Evolutionary conservation across 2,797 vertebrate genomes (phyloP), one percentile per base, ranked within the genome.

Genomic region (Tadarida brasiliensis): DNA sequence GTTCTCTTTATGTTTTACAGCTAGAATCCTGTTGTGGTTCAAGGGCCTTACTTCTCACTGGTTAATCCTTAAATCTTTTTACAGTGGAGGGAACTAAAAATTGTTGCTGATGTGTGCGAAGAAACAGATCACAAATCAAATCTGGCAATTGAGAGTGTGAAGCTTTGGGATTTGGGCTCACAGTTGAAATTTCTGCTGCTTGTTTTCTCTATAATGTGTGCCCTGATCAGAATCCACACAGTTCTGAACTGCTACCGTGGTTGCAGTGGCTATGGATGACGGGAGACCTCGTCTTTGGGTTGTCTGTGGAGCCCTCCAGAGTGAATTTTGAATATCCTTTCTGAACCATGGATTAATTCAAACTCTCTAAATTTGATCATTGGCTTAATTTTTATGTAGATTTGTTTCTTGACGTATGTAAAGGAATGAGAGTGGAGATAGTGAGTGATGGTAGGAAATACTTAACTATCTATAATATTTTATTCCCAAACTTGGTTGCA

Each of bases 281-380:
- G 28, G 74, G 73, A 54, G 8, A 88, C 65, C 2, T 17, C 54
- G 10, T 54, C 10, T 70, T 57, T 39, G 26, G 19, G 61, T 93
- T 94, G 39, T n/a, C 51, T n/a, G 26, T 8, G 20, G 17, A 17
- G 0, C 3, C 16, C 7, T 85, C 49, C 10, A 61, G 51, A 59
- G 5, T 49, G 49, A 67, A 93, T 54, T 65, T 85, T 91, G 24
- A 82, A 73, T 68, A 28, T 44, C 0, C 9, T 94, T 81, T 91
- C 17, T 92, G 57, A 71, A 44, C 65, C 33, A 14, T 68, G 35
- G 30, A 11, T 87, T 65, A 88, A 76, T 3, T 30, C 63, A 80
- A 94, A 57, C 24, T 76, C 15, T 94, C 16, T 17, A 94, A 49
- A 82, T 70, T 83, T 95, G n/a, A 71, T 82, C 67, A 73, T 59